These are phyloP conservation scores for Pyralis farinalis DNA, from an alignment of 2,888 invertebrate genomes.

Conservation along the genomic window DNA sequence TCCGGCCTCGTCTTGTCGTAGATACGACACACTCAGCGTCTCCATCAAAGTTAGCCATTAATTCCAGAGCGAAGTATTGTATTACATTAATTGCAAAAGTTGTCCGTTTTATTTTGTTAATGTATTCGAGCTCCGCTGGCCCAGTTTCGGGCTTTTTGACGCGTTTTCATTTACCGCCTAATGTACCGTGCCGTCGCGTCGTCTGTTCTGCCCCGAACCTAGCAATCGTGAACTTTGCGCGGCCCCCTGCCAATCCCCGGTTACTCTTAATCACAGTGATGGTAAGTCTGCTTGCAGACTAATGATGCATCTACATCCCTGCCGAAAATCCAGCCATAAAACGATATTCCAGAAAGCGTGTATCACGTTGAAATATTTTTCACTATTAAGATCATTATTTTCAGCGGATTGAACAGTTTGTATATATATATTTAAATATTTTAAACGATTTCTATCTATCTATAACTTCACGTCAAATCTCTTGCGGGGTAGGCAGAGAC, in stretches of 20 bases:
- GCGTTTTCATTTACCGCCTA: conserved; percentile 3
- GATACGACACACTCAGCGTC: not conserved
- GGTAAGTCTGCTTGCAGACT: not conserved
- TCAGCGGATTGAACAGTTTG: no score
- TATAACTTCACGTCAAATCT: no score
- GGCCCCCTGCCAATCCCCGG: not conserved
- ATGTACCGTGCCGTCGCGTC: not conserved
- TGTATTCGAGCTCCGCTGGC: conserved; percentile 45
- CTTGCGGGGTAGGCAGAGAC: no score
- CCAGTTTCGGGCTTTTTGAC: conserved; percentile 29
- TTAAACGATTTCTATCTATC: no score
- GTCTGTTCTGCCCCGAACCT: not conserved
- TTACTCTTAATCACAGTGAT: conserved; percentile 4
- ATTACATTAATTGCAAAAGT: conserved; percentile 56
- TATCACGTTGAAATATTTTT: no score
- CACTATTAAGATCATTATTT: no score
- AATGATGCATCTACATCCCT: conserved; percentile 7
- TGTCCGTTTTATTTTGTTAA: conserved; percentile 49
- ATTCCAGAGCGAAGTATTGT: conserved; percentile 36
- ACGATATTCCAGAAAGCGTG: no score
- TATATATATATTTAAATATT: no score
- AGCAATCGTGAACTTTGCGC: conserved; percentile 3
- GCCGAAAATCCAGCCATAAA: not conserved
- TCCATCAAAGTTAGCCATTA: conserved; percentile 27
- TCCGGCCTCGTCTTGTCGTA: not conserved